Percentiles rank a stretch among this genome's conserved stretches.
phyloP scores from a whole-genome alignment of 37 sponge, comb jelly and placozoan genomes.

The Hexactinellida sp. region DNA sequence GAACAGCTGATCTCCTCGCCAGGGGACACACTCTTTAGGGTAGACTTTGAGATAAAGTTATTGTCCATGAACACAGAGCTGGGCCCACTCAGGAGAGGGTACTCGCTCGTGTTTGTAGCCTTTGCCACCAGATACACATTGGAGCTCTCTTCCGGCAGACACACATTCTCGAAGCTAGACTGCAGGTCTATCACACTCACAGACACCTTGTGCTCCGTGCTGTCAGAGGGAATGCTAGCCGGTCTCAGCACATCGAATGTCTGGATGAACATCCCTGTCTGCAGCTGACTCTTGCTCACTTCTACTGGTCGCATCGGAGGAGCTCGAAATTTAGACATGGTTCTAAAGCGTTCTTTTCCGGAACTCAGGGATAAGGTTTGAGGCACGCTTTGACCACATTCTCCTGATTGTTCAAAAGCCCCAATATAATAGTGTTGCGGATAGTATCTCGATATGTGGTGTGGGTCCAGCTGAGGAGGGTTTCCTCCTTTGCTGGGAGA shows the following conservation, averaged over 20 bases:
- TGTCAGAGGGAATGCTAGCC: slow-evolving; percentile 27
- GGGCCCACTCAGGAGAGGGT: slow-evolving; percentile 20
- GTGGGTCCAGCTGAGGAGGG: background rate
- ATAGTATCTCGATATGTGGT: background rate
- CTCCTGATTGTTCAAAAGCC: background rate
- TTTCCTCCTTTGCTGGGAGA: slow-evolving; percentile 35
- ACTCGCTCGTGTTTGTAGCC: slow-evolving; percentile 13
- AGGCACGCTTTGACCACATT: background rate
- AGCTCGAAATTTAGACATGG: background rate
- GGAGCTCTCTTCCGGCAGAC: slow-evolving; percentile 11
- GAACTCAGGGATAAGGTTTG: background rate
- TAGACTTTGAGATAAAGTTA: slow-evolving; percentile 26
- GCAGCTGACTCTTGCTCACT: background rate
- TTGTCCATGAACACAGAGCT: slow-evolving; percentile 21
- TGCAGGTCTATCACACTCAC: background rate
- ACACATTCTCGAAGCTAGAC: slow-evolving; percentile 18
- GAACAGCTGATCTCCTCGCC: slow-evolving; percentile 24
- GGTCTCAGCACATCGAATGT: slow-evolving; percentile 3
- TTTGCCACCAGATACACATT: slow-evolving; percentile 20
- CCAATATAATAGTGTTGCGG: background rate
- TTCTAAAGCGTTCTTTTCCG: background rate
- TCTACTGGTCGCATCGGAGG: background rate
- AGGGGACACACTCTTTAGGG: slow-evolving; percentile 8
- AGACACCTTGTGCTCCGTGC: slow-evolving; percentile 21
- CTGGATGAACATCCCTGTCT: background rate